Base-by-base conservation (phyloP, 2,113 vertebrate species). In the Colistium nudipinnis region DNA sequence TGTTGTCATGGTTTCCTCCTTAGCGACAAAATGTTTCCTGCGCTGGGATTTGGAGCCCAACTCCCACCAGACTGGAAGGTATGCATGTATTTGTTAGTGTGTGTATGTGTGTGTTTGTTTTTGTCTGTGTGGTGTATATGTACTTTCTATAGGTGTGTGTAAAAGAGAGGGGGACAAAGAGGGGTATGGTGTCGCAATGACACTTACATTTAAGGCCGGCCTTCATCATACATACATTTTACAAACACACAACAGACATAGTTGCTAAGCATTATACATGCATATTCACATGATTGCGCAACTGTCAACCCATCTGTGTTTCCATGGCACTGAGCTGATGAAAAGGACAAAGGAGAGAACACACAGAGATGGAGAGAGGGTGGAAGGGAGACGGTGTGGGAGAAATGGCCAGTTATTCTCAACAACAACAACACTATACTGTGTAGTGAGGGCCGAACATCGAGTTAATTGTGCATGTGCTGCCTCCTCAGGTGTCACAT, bases 11-110 rank as follows among this genome's bases (percentile, higher is more conserved):
- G 49, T 92, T 89, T 91, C 82, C 80, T 78, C 73, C 87, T 63
- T 76, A 99, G 98, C 41, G 95, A 98, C 88, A 99, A 99, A 93
- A 97, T 98, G 95, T 99, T 99, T 93, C 98, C 98, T 70, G 98
- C 98, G 59, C 91, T 99, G 83, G 98, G 98, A 79, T 99, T 99
- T 10, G 98, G 98, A 1, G 98, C 98, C 54, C 95, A 99, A 87
- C 92, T 99, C 66, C 96, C 97, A 0, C 97, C 98, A 17, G 97
- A 99, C 92, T 99, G 98, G 98, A 99, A 99, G 97, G 98, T 99
- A 86, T 74, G 54, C 65, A n/a, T 68, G 30, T 75, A 17, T 60
- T 9, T 61, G 45, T 70, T 92, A 94, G 88, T 87, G 78, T 72
- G 61, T 45, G 22, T 45, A 7, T 38, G 30, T 63, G 68, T 43